Conservation (phyloP, 2,797 vertebrate genomes). For the Fistularia commersonii region DNA sequence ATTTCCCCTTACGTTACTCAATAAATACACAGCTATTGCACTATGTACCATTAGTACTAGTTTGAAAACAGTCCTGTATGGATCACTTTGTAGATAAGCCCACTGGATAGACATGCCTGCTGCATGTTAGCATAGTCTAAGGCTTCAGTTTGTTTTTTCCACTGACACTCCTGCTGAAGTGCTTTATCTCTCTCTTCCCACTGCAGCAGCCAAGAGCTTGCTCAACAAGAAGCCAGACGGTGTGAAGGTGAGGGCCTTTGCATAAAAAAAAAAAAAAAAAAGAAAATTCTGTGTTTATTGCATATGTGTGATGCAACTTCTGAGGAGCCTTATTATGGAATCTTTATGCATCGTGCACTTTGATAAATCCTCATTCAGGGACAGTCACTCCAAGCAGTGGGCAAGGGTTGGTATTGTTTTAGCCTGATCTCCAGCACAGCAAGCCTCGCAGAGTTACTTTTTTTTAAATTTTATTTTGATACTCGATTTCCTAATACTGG, state of each 20-base stretch:
- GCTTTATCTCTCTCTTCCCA: constrained; percentile 39
- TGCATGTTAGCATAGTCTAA: constrained; percentile 63
- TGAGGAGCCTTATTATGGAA: constrained; percentile 34
- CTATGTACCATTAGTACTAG: constrained; percentile 19
- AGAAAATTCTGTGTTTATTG: constrained; percentile 30
- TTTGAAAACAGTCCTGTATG: constrained; percentile 20
- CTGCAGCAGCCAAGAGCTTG: constrained; percentile 96
- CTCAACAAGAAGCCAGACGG: constrained; percentile 93
- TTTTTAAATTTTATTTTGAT: constrained; percentile 2
- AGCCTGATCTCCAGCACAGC: constrained; percentile 9
- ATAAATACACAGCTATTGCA: constrained; percentile 24
- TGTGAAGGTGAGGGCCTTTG: constrained; percentile 86
- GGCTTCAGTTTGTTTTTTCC: constrained; percentile 10
- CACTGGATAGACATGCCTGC: constrained; percentile 49
- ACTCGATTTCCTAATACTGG: not conserved
- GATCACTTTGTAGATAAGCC: constrained; percentile 44
- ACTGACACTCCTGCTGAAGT: constrained; percentile 29
- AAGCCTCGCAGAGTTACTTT: constrained; percentile 2
- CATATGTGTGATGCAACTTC: constrained; percentile 44
- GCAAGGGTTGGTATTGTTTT: constrained; percentile 22
- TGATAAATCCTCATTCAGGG: constrained; percentile 55
- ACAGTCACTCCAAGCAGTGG: constrained; percentile 42
- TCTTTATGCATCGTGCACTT: constrained; percentile 48
- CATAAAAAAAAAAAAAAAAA: constrained; percentile 10
- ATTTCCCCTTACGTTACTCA: constrained; percentile 26